phyloP scores from a whole-genome alignment of 2,797 vertebrate species.

The Atherinosoma microstoma region DNA sequence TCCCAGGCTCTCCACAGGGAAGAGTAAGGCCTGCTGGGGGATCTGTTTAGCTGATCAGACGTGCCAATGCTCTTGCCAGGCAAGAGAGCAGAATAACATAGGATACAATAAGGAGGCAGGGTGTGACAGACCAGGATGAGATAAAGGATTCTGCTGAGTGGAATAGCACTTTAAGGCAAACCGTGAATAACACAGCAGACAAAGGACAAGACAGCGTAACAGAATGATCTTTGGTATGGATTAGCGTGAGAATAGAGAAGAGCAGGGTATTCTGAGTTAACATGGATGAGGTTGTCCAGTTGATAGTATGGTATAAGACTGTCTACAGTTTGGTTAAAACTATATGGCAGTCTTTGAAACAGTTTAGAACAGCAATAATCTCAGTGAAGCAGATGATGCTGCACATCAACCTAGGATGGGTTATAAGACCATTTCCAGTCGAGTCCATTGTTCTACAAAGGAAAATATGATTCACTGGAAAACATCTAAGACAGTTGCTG shows the following conservation, averaged over 20 bases:
- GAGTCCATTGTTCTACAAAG: too few relatives aligned
- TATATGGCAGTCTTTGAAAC: neutral
- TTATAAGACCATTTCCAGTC: neutral
- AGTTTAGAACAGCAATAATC: neutral
- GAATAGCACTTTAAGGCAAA: slow-evolving; percentile 52
- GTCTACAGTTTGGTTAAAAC: neutral
- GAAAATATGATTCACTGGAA: too few relatives aligned
- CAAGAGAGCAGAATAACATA: slow-evolving; percentile 61
- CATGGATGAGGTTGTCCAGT: slow-evolving; percentile 8
- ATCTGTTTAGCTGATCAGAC: slow-evolving; percentile 80
- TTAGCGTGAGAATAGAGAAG: neutral
- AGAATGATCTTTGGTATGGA: slow-evolving; percentile 9
- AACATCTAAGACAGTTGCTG: too few relatives aligned
- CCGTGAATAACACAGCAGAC: slow-evolving; percentile 60
- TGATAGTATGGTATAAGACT: neutral
- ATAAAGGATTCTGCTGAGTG: slow-evolving; percentile 66
- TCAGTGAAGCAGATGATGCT: too few relatives aligned
- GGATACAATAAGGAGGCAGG: slow-evolving; percentile 66
- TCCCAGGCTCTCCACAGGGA: slow-evolving; percentile 69
- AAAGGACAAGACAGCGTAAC: slow-evolving; percentile 39
- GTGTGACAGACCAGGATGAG: slow-evolving; percentile 66
- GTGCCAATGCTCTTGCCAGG: slow-evolving; percentile 66
- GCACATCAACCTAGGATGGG: neutral
- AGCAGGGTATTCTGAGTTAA: slow-evolving; percentile 6
- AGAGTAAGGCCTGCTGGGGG: slow-evolving; percentile 74